Evolutionary conservation across 2,797 vertebrate genomes (phyloP).

Genomic region (Xenentodon cancila): DNA sequence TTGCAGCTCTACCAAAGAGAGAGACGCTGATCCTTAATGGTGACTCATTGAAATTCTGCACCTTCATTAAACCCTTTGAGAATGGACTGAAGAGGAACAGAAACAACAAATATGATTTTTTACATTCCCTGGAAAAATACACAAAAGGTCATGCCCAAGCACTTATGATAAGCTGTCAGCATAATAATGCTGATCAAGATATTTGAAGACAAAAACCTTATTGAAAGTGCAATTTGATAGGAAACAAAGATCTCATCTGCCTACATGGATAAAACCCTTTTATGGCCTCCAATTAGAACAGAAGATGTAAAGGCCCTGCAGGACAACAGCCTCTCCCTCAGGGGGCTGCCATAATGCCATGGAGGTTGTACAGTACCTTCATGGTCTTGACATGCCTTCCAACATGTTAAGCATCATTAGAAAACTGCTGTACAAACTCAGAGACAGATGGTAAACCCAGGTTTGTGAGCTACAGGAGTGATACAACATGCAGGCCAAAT

Average conservation of each 20-base stretch:
- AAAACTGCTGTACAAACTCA: neutral
- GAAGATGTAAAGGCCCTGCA: neutral
- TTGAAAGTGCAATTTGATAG: slow-evolving; percentile 19
- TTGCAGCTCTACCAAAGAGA: neutral
- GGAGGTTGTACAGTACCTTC: neutral
- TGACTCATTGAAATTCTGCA: no score
- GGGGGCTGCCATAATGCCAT: neutral
- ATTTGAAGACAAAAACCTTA: neutral
- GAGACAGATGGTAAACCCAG: neutral
- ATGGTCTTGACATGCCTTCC: neutral
- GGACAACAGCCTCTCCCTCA: neutral
- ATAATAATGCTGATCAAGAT: neutral
- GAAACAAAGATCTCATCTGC: neutral
- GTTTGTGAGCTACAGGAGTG: neutral
- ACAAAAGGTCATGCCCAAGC: neutral
- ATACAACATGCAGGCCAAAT: neutral
- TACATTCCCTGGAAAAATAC: neutral
- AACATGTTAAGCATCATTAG: neutral
- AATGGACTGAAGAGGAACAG: no score
- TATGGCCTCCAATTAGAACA: neutral
- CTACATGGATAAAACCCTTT: neutral
- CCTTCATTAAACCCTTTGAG: no score
- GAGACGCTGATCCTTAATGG: neutral
- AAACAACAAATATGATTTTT: neutral
- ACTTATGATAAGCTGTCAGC: neutral